Base-by-base conservation (phyloP, 2,888 invertebrate genomes). In the Acleris emargana region DNA sequence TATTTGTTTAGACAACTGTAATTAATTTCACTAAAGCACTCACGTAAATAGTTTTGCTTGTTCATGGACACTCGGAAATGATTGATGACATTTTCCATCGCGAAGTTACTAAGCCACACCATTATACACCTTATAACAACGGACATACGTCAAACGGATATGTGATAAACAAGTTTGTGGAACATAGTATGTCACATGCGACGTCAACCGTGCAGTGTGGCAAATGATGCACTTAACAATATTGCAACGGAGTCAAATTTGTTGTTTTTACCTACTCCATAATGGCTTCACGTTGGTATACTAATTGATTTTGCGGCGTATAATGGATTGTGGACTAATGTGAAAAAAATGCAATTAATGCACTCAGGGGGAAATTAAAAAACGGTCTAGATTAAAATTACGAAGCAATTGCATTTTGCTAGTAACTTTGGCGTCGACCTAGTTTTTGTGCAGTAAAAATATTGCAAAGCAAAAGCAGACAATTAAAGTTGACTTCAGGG, bases 191-290 rank as follows among this genome's bases (percentile, higher is more conserved):
- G 74, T 71, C 73, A 67, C 66, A 74, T 74, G 72, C 69, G 71
- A 73, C 75, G 74, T 72, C 71, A 63, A 68, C 62, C 72, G 62
- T 75, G 76, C 77, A 76, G 67, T 68, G 73, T 66, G 49, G 63
- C 58, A 81, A 83, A 83, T 82, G 81, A 82, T 87, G 86, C 87
- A 87, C 87, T 87, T 78, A 84, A 73, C 79, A 66, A 72, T 81
- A 87, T 86, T 87, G 81, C 80, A 67, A 72, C 69, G 64, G 75
- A 76, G 72, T 78, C 70, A 78, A 81, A 82, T 81, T 81, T 82
- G 82, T 81, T 81, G 79, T 82, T 82, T 78, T 76, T 72, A 57
- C 71, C 70, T 50, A 53, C 49, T 62, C 47, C 43, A 22, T 67
- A 61, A 63, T 68, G 57, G 66, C 61, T 63, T 68, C 67, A 67